Conservation (phyloP, 2,113 vertebrate genomes). For the Cottus gobio region DNA sequence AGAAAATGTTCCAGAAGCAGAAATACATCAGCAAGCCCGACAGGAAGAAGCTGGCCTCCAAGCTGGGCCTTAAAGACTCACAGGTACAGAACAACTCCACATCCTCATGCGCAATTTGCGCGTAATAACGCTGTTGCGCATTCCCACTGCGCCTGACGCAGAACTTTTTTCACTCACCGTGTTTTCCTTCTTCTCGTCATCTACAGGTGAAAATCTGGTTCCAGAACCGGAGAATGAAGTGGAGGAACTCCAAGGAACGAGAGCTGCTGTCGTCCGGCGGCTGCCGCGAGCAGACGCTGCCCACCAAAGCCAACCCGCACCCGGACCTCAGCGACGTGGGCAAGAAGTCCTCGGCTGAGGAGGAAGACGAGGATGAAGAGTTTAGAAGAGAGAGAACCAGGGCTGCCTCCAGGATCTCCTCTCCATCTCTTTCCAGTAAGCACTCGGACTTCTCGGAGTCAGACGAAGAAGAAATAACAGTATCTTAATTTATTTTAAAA, state of each 20-base stretch:
- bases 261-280: constrained; percentile 96
- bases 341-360: constrained; percentile 88
- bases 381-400: constrained; percentile 60
- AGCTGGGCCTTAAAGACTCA: constrained; percentile 95
- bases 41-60: constrained; percentile 94
- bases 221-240: constrained; percentile 98
- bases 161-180: background rate
- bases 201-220: constrained; percentile 99
- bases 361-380: constrained; percentile 75
- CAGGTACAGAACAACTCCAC: constrained; percentile 83
- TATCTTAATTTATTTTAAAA: constrained; percentile 86
- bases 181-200: background rate
- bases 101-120: background rate
- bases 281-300: constrained; percentile 96
- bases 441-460: constrained; percentile 96
- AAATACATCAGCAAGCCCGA: constrained; percentile 99
- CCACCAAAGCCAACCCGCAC: constrained; percentile 97
- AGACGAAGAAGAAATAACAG: constrained; percentile 94
- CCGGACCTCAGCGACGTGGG: constrained; percentile 97
- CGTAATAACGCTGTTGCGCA: background rate
- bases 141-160: background rate
- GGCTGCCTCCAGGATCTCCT: constrained; percentile 82
- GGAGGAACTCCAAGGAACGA: constrained; percentile 98
- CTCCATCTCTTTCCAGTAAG: constrained; percentile 90
- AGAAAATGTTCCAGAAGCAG: constrained; percentile 99